Evolutionary conservation across 2,888 invertebrate genomes (phyloP).

Genomic region (Hecatera dysodea): DNA sequence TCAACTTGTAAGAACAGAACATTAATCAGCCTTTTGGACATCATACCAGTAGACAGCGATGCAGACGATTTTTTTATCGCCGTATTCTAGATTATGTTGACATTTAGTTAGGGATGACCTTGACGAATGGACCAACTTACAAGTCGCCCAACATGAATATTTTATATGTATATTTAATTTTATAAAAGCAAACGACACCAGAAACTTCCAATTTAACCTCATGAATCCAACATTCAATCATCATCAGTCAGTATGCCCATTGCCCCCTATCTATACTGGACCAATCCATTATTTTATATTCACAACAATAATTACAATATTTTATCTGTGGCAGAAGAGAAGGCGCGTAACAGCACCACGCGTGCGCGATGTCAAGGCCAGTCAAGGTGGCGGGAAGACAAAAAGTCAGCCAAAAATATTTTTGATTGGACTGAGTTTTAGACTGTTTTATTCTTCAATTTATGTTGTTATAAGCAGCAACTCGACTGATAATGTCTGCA

Average conservation of each 20-base stretch:
- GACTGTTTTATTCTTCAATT: neutral
- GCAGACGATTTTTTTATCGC: too few relatives aligned
- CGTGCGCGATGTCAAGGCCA: constrained; percentile 5
- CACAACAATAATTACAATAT: neutral
- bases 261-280: neutral
- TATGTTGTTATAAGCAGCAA: neutral
- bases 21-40: too few relatives aligned
- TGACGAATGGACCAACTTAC: too few relatives aligned
- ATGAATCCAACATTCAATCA: neutral
- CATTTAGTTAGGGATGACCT: too few relatives aligned
- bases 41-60: too few relatives aligned
- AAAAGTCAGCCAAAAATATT: neutral
- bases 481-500: constrained; percentile 67
- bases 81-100: too few relatives aligned
- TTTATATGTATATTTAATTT: too few relatives aligned
- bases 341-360: constrained; percentile 3
- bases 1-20: too few relatives aligned
- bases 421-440: neutral
- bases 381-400: constrained; percentile 51
- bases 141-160: too few relatives aligned
- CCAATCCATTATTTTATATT: neutral
- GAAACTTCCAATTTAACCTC: too few relatives aligned
- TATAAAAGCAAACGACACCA: too few relatives aligned
- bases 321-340: constrained; percentile 20
- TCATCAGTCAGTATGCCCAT: neutral